These are phyloP conservation scores for Halcyon senegalensis DNA, from an alignment of 2,113 vertebrate species.

Conservation along the genomic window DNA sequence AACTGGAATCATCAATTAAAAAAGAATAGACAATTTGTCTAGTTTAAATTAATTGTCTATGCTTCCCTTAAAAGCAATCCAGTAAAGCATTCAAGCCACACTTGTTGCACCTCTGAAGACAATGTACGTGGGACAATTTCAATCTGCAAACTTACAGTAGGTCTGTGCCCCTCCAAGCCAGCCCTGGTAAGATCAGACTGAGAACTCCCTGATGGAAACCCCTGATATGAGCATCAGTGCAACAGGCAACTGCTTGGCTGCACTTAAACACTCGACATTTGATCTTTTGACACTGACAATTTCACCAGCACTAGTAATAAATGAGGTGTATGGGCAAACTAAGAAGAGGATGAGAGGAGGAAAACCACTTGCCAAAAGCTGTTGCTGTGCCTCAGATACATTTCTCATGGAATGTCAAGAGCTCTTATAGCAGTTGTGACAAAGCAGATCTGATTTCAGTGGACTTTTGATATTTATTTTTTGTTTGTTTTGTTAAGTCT, in stretches of 20 bases:
- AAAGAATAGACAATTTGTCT: background rate
- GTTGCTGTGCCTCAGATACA: background rate
- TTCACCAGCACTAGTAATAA: background rate
- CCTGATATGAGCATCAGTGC: background rate
- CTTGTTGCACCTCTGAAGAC: background rate
- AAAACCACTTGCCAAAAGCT: background rate
- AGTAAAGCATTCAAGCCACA: background rate
- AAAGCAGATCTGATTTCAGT: background rate
- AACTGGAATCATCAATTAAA: background rate
- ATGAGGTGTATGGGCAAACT: background rate
- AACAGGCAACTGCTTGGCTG: background rate
- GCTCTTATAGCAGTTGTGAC: background rate
- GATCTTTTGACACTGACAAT: background rate
- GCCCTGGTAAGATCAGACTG: background rate
- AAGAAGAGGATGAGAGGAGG: background rate
- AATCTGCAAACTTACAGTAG: background rate
- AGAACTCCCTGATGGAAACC: background rate
- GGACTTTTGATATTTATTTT: background rate
- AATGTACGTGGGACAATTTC: rapidly evolving
- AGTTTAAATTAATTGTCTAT: background rate
- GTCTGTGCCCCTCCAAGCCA: background rate
- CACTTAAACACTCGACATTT: background rate
- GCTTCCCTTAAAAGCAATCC: background rate
- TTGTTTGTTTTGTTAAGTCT: background rate
- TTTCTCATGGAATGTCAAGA: background rate